Evolutionary conservation across 2,797 vertebrate genomes (phyloP), one percentile per base, ranked within the genome.

Genomic region (Pangasius krempfi): DNA sequence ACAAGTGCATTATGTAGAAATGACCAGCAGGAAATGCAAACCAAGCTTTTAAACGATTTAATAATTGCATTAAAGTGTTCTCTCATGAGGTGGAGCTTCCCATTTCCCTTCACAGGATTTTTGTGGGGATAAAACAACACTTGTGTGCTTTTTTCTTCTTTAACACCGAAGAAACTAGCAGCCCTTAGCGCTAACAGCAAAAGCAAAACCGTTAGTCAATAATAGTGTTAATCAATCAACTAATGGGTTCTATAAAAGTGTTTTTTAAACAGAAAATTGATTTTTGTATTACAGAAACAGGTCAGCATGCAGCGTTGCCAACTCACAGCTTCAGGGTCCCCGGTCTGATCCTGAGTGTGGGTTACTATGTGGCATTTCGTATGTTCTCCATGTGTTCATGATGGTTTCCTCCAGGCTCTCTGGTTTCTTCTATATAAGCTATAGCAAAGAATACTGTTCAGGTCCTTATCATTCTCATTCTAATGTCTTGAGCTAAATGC

Each of bases 201-300:
- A 66, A 52, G 14, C 8, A 84, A 30, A 64, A 83, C 62, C n/a
- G 60, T 76, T 56, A 70, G n/a, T 5, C 88, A 76, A 68, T 89
- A 79, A 90, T 56, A 56, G 33, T 72, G 83, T 72, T 33, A 58
- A 25, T 84, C 50, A 87, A 86, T 89, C 85, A 62, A 47, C 14
- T 64, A 81, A 60, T 60, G 72, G 72, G 37, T 52, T 75, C 81
- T 82, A n/a, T 86, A 80, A 79, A 80, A 88, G 50, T 73, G 37
- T 84, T 89, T 80, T 44, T 44, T 10, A 84, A 66, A 64, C 25
- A 56, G 70, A 82, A 60, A 83, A 90, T 52, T 10, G n/a, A 27
- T 16, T 52, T 52, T 52, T 79, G n/a, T 25, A 37, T 56, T 80
- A 58, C 54, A 25, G 16, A 10, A 56, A 60, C 54, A 37, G 5